phyloP scores from a whole-genome alignment of 92 coral and sea anemone genomes.

The Pocillopora meandrina region DNA sequence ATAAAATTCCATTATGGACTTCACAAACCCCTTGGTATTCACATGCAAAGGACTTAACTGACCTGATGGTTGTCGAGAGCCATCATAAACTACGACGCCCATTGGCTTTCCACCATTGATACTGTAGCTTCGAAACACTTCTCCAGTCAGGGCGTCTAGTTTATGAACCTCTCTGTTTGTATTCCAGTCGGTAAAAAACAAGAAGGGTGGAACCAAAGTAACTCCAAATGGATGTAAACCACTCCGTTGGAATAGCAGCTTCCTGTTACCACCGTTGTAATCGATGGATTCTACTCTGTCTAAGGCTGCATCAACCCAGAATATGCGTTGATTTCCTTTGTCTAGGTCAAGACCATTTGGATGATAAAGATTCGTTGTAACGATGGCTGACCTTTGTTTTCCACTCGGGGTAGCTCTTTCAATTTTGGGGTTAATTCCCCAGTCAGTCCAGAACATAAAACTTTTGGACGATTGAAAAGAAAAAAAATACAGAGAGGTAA shows the following conservation, averaged over 20 bases:
- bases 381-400: slow-evolving; percentile 38
- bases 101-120: slow-evolving; percentile 19
- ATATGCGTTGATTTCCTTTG: slow-evolving; percentile 30
- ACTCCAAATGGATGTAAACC: slow-evolving; percentile 51
- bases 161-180: slow-evolving; percentile 23
- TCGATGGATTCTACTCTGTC: slow-evolving; percentile 58
- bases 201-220: slow-evolving; percentile 8
- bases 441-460: slow-evolving; percentile 70
- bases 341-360: slow-evolving; percentile 64
- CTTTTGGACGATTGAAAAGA: slow-evolving; percentile 1
- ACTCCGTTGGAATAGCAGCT: slow-evolving; percentile 7
- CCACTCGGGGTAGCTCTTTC: slow-evolving; percentile 59
- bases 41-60: too few relatives aligned
- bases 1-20: too few relatives aligned
- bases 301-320: slow-evolving; percentile 60
- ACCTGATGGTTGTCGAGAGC: slow-evolving; percentile 52
- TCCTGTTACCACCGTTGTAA: slow-evolving; percentile 46
- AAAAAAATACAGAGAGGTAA: too few relatives aligned
- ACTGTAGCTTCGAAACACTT: slow-evolving; percentile 5
- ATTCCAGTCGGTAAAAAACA: slow-evolving; percentile 60
- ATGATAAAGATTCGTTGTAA: slow-evolving; percentile 32
- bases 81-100: slow-evolving; percentile 46
- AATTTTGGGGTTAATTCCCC: slow-evolving; percentile 53
- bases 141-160: slow-evolving; percentile 6
- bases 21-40: too few relatives aligned